These are phyloP conservation scores for Acanthaster planci DNA, from an alignment of 35 echinoderm and acorn worm species.

Conservation along the genomic window DNA sequence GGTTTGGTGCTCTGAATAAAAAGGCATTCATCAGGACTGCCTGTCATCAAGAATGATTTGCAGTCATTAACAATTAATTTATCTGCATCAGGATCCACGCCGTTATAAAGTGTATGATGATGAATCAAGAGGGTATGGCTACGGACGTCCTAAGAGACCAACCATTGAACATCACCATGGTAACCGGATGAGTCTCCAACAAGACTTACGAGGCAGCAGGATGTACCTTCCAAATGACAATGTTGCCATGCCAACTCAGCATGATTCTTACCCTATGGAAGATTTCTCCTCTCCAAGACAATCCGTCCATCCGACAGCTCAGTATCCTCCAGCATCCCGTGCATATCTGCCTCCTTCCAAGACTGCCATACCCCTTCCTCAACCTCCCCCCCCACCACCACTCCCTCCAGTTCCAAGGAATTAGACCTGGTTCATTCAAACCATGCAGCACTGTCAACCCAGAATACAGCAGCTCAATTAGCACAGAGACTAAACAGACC, in stretches of 20 bases:
- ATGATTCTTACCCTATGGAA: neutral
- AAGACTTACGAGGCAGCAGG: neutral
- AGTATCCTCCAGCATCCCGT: neutral
- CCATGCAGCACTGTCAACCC: no score
- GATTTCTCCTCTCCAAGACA: neutral
- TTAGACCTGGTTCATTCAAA: no score
- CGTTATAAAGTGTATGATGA: neutral
- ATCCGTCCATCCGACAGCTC: neutral
- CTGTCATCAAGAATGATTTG: no score
- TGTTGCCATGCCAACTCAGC: neutral
- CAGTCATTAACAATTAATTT: neutral
- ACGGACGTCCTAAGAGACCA: neutral
- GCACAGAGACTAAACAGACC: no score
- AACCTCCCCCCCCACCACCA: constrained; percentile 10
- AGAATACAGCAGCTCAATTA: no score
- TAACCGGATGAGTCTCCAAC: neutral
- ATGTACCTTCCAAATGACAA: neutral
- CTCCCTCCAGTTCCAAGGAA: neutral
- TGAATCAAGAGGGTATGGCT: neutral
- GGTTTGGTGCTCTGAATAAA: no score
- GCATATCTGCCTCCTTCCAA: neutral
- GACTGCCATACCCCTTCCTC: neutral
- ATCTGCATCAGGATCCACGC: neutral
- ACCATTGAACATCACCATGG: neutral
- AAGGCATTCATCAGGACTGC: no score